Conservation (phyloP, 1,140 invertebrate genomes). For the Hylyphantes graminicola region DNA sequence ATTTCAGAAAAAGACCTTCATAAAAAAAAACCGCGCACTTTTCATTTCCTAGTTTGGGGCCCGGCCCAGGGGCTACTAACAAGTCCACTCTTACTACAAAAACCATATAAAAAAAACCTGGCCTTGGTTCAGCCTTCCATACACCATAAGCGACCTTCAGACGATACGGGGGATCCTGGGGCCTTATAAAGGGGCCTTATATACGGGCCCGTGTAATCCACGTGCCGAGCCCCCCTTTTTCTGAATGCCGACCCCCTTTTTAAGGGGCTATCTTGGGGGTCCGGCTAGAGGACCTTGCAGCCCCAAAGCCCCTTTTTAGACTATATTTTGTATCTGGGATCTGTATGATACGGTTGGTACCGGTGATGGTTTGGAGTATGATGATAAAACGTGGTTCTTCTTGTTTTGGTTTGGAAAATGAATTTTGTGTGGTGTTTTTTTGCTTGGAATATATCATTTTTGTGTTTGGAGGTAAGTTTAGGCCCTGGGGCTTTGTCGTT, state of each 20-base stretch:
- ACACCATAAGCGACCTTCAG: slow-evolving; percentile 50
- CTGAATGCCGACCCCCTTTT: slow-evolving; percentile 1
- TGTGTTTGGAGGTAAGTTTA: background rate
- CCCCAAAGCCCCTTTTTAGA: slow-evolving; percentile 6
- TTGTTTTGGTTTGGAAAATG: background rate
- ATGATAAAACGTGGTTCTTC: background rate
- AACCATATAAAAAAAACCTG: slow-evolving; percentile 48
- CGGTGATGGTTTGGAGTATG: slow-evolving; percentile 1
- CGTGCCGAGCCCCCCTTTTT: slow-evolving; percentile 41
- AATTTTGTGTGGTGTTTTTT: slow-evolving; percentile 8
- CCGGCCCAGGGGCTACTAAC: background rate
- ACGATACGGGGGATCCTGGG: slow-evolving; percentile 38
- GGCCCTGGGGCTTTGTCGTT: no score
- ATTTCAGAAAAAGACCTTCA: background rate
- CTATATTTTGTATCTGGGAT: slow-evolving; percentile 37
- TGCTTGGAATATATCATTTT: background rate
- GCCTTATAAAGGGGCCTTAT: slow-evolving; percentile 35
- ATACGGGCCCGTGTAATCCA: slow-evolving; percentile 24
- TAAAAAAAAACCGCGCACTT: slow-evolving; percentile 45
- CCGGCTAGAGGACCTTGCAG: slow-evolving; percentile 38
- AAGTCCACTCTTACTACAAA: slow-evolving; percentile 41
- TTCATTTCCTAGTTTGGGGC: slow-evolving; percentile 58
- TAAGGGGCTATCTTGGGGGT: slow-evolving; percentile 46
- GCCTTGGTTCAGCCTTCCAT: slow-evolving; percentile 51
- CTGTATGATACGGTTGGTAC: background rate